These are phyloP conservation scores for Chionis minor DNA, from an alignment of 2,113 vertebrate genomes.

Conservation along the genomic window DNA sequence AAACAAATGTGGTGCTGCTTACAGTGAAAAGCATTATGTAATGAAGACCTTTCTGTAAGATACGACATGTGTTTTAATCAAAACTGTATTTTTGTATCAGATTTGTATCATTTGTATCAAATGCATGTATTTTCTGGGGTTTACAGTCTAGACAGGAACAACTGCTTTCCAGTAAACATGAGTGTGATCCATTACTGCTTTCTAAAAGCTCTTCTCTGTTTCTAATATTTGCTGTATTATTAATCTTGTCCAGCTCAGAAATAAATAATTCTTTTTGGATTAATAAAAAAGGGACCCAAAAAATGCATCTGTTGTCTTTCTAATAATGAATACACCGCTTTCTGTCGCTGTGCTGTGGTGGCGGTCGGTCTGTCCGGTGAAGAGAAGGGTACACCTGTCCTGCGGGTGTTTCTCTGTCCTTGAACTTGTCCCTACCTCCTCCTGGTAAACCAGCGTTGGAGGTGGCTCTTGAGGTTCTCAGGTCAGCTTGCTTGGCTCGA, in stretches of 20 bases:
- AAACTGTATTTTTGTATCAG: too few species aligned
- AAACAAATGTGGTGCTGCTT: background rate
- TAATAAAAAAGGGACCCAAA: background rate
- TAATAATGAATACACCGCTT: background rate
- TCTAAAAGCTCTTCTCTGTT: background rate
- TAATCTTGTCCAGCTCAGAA: background rate
- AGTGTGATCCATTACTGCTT: background rate
- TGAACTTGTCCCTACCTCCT: accelerated
- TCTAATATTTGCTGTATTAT: background rate
- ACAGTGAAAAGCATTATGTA: background rate
- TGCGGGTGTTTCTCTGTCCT: background rate
- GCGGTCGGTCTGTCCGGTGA: background rate
- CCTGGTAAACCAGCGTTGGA: background rate
- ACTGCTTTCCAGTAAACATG: background rate
- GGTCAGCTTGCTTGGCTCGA: background rate
- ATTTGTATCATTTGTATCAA: too few species aligned
- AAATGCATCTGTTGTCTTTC: background rate
- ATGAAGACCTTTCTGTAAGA: background rate
- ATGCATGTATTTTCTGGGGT: background rate
- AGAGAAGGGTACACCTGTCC: background rate
- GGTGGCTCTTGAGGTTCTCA: background rate
- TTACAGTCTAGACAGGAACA: background rate
- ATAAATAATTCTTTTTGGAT: background rate
- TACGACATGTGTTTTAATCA: background rate
- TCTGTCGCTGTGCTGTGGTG: background rate